Base-by-base conservation (phyloP, 2,113 vertebrate species). In the Malurus alboscapulatus region DNA sequence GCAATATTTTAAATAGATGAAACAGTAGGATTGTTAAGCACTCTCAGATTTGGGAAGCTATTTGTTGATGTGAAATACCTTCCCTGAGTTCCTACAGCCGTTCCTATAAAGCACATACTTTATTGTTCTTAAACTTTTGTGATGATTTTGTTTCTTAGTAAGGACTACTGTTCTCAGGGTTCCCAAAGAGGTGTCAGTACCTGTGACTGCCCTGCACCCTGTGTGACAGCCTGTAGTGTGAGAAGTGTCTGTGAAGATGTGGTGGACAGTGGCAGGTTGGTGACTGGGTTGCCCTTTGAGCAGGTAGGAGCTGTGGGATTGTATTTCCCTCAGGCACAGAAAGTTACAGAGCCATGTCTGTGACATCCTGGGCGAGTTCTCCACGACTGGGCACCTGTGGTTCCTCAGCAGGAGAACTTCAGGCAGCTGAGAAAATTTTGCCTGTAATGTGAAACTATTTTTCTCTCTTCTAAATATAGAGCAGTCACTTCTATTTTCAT, bases 321-420 rank as follows among this genome's bases (percentile, higher is more conserved):
- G 25, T 16, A 1, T 76, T 91, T 82, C 26, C 58, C 50, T 66
- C 4, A 5, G 84, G 74, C 21, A 54, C 7, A 68, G 34, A 34
- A 82, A 14, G 72, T 51, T 91, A 55, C 76, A 74, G 83, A 86
- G 67, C 76, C 0, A 0, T n/a, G 45, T 65, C 17, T 4, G 2
- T 2, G 12, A 14, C 0, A 0, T 71, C 27, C 30, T 30, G 25
- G 21, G 27, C 0, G 4, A 40, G 30, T 25, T 87, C 51, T 71
- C 21, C 18, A 3, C 8, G 2, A 0, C 51, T 59, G 38, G 51
- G 11, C 27, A 79, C 25, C 25, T 30, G 7, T 48, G 15, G 21
- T n/a, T 82, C 42, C 50, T 50, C 36, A 38, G 26, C 8, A 7
- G 18, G 36, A 61, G 48, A 27, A 68, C 21, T 87, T 77, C 1